These are phyloP conservation scores for Serrognathus titanus DNA, from an alignment of 2,888 invertebrate species.

Conservation along the genomic window DNA sequence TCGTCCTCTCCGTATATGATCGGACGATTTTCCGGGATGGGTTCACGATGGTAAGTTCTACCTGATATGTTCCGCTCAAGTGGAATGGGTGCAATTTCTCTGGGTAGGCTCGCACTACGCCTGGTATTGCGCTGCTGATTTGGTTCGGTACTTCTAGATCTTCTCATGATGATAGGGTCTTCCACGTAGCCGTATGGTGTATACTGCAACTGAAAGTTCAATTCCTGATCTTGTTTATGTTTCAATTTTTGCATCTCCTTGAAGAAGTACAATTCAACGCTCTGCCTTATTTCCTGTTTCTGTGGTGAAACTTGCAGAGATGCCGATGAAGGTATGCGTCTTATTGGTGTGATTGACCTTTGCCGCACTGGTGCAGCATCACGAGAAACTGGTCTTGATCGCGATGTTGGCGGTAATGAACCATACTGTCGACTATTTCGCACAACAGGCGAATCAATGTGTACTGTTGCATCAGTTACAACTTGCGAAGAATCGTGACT, in stretches of 20 bases:
- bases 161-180: conserved; percentile 38
- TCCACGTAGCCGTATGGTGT: conserved; percentile 38
- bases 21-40: conserved; percentile 27
- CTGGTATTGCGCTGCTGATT: conserved; percentile 43
- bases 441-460: conserved; percentile 24
- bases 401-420: conserved; percentile 8
- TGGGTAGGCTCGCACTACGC: conserved; percentile 48
- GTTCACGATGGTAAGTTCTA: conserved; percentile 14
- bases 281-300: conserved; percentile 57
- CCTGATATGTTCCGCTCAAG: neutral
- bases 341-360: conserved; percentile 24
- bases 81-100: conserved; percentile 23
- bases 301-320: conserved; percentile 41
- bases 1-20: conserved; percentile 11
- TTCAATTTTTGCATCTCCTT: conserved; percentile 63
- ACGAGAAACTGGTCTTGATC: conserved; percentile 10
- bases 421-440: conserved; percentile 12
- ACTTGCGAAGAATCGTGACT: conserved; percentile 20
- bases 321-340: conserved; percentile 18
- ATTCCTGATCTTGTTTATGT: conserved; percentile 59
- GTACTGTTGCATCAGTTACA: conserved; percentile 36
- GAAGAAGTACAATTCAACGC: conserved; percentile 67
- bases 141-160: conserved; percentile 51
- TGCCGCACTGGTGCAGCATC: conserved; percentile 12
- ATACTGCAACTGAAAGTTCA: conserved; percentile 37